Base-by-base conservation (phyloP, 2,888 invertebrate species). In the Apeira syringaria region DNA sequence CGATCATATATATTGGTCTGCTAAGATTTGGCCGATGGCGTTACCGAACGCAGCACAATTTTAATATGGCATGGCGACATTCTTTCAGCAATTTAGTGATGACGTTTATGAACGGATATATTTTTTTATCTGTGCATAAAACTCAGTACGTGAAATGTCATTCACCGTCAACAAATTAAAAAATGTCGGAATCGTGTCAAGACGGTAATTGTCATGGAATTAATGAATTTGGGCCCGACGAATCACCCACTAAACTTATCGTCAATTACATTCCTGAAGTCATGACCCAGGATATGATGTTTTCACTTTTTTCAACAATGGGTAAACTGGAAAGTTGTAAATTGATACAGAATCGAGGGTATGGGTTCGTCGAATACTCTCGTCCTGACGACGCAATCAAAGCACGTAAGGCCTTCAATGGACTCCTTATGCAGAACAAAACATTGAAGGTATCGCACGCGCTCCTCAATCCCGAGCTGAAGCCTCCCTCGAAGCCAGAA, bases 131-230 rank as follows among this genome's bases (percentile, higher is more conserved):
- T 15, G 3, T 15, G 15, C 15, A n/a, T n/a, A 79, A 78, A 75
- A 74, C 66, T 68, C 61, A 40, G 45, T 46, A 36, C 45, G 60
- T 64, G 64, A 86, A 88, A 88, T 90, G 90, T 90, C 90, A 89
- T 84, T 85, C 80, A 72, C 80, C 84, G 87, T 87, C 90, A 90
- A 90, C 90, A 89, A 56, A 89, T 88, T 90, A 89, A 90, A 90
- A 90, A 90, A 90, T 90, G 90, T 90, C 90, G 90, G 90, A 90
- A 85, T 89, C 90, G 90, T 90, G 90, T 90, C 90, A 90, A 84
- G 90, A 89, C 86, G 88, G 83, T 88, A 90, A 87, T 88, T 89
- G 90, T 89, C 90, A 90, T 79, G 90, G 86, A 86, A 87, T 72
- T 86, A 86, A 78, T 77, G 90, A 90, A 82, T 86, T 74, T 86